A percentile compares a stretch with the other conserved stretches of the same genome.
Evolutionary conservation across 2,888 invertebrate species (phyloP).

Genomic region (Hyalella azteca): DNA sequence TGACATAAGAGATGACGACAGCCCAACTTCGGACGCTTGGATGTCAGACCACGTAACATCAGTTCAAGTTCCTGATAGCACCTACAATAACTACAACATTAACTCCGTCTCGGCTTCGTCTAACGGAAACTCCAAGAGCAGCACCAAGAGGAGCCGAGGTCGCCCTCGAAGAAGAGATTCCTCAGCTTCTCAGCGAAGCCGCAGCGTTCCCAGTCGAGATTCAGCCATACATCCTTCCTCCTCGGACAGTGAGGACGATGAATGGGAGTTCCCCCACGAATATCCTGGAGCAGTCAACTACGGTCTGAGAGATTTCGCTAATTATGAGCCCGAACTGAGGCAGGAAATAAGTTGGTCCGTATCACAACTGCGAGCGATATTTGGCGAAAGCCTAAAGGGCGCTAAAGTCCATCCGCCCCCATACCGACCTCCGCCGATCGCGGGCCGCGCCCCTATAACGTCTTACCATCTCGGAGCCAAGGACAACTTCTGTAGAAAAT

Average conservation of each 20-base stretch:
- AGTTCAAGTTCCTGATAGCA: conserved; percentile 50
- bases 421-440: conserved; percentile 48
- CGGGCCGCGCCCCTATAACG: conserved; percentile 53
- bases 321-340: conserved; percentile 59
- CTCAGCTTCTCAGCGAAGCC: conserved; percentile 59
- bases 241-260: conserved; percentile 49
- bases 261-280: conserved; percentile 45
- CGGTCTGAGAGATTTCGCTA: conserved; percentile 43
- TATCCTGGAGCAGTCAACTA: conserved; percentile 28
- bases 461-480: conserved; percentile 55
- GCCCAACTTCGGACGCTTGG: conserved; percentile 58
- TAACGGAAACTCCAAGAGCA: conserved; percentile 29
- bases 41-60: conserved; percentile 50
- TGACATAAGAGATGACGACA: conserved; percentile 56
- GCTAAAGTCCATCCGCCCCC: conserved; percentile 57
- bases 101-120: neutral
- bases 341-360: conserved; percentile 62
- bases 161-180: conserved; percentile 61
- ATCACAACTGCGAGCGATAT: conserved; percentile 61
- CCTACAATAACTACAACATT: conserved; percentile 7
- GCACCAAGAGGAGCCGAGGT: conserved; percentile 59
- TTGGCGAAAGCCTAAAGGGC: conserved; percentile 58
- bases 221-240: conserved; percentile 59
- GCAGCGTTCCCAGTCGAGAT: conserved; percentile 57
- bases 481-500: conserved; percentile 51